Conservation (phyloP, 2,113 vertebrate genomes). For the Amazona guildingii region DNA sequence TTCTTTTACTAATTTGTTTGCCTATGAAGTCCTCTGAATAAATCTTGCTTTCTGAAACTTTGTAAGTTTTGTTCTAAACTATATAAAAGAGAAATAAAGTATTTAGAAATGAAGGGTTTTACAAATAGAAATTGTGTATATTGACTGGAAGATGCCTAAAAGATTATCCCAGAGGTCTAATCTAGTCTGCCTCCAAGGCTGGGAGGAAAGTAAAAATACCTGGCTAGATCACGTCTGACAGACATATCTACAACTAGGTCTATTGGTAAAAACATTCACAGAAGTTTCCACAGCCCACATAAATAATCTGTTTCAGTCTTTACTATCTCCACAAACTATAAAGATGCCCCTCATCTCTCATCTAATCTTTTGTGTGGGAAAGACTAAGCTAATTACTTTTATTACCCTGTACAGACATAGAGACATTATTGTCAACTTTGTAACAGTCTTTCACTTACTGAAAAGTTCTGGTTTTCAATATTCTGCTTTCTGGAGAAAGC, state of each 20-base stretch:
- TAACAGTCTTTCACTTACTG: not conserved
- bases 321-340: not conserved
- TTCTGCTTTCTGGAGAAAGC: not conserved
- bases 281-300: not conserved
- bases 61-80: not conserved
- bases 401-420: not conserved
- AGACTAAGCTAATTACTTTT: not conserved
- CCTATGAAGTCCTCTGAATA: not conserved
- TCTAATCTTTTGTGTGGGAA: not conserved
- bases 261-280: not conserved
- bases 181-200: not conserved
- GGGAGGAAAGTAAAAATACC: not conserved
- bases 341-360: not conserved
- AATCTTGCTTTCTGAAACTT: not conserved
- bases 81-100: not conserved
- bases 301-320: not conserved
- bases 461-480: not conserved
- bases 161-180: not conserved
- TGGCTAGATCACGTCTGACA: not conserved
- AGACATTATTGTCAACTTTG: not conserved
- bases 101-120: not conserved
- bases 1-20: not conserved
- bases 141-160: not conserved
- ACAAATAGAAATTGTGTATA: not conserved
- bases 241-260: not conserved